Base-by-base conservation (phyloP, 2,797 vertebrate genomes). In the Chaetophractus vellerosus region DNA sequence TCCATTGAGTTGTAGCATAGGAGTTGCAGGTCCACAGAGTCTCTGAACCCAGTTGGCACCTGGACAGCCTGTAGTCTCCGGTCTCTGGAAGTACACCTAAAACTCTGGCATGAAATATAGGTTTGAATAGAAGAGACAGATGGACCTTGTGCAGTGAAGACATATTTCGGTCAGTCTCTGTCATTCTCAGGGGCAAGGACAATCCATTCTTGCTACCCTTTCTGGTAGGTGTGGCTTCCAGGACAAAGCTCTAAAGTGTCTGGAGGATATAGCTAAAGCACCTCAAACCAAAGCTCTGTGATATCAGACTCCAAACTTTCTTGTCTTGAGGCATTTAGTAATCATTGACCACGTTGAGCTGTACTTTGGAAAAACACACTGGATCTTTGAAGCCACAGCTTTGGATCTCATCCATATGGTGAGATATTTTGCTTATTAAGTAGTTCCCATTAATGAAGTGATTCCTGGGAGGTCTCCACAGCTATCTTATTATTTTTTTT, bases 381-480 rank as follows among this genome's bases (percentile, higher is more conserved):
- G 36, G 79, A 61, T 75, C 48, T 76, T 66, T 87, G 81, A 92
- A 79, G 33, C 33, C 33, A 24, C 41, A 41, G 41, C 14, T 63
- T 95, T 90, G 59, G 31, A 64, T 95, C 63, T 74, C 75, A 41
- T 83, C 82, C 88, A 10, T 9, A 11, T 7, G n/a, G 63, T 81
- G 82, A 96, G 90, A 74, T 87, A 68, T 92, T 97, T 96, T 96
- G 88, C 93, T 96, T 95, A 90, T 84, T 90, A 96, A 90, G 91
- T 95, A 55, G 75, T 93, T 96, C 26, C 74, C 74, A 86, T 97
- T 96, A 96, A 85, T 91, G 81, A 93, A 96, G 33, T 96, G 41
- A 88, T 97, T 97, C 93, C 88, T 96, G 48, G 95, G 94, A 96
- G 79, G 64, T 80, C 74, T 96, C 45, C 63, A 93, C 81, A 91